A percentile compares a stretch with the other conserved stretches of the same genome.
These are phyloP conservation scores for Cuniculus paca DNA, from an alignment of 2,797 vertebrate genomes.

Conservation along the genomic window DNA sequence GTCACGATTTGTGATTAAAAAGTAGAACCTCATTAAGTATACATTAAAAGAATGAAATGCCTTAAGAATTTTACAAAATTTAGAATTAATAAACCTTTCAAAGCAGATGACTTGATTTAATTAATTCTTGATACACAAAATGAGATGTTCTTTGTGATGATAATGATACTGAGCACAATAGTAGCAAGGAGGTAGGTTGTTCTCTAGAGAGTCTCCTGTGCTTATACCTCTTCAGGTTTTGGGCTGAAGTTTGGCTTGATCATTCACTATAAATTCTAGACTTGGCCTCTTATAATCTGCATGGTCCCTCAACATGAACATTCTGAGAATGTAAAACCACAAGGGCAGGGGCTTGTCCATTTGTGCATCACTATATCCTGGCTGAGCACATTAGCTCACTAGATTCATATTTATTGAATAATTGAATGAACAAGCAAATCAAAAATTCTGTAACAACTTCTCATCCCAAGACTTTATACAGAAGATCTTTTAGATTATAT, in stretches of 20 bases:
- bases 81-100: neutral
- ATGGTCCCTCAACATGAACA: no score
- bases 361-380: neutral
- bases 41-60: neutral
- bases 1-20: neutral
- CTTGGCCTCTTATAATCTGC: no score
- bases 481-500: neutral
- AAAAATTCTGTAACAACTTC: neutral
- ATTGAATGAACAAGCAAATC: neutral
- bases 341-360: neutral
- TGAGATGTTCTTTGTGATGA: no score
- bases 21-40: neutral
- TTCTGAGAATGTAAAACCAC: accelerated
- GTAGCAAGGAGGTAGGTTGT: neutral
- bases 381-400: neutral
- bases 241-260: no score
- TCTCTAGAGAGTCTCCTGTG: no score
- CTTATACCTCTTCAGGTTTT: no score
- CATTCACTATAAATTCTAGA: no score
- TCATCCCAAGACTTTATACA: neutral
- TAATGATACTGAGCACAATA: no score
- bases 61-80: neutral
- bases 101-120: neutral
- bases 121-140: neutral
- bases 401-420: neutral